Conservation (phyloP, 2,113 vertebrate species). For the mouse (Mus musculus) region DNA sequence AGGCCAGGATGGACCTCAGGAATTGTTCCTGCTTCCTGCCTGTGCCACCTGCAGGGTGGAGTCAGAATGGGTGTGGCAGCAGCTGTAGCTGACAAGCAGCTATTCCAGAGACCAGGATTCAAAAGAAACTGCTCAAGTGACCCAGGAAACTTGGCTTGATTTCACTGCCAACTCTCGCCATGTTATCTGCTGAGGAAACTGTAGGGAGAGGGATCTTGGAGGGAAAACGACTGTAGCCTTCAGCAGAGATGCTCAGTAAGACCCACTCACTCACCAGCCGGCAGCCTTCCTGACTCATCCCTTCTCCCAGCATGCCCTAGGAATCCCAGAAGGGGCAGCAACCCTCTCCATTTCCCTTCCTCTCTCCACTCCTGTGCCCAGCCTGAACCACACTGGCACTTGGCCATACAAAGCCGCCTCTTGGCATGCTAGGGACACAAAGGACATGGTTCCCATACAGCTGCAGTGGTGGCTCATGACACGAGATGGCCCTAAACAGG, state of each 20-base stretch:
- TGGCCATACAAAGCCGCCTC: background rate
- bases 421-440: background rate
- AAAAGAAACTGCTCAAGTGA: background rate
- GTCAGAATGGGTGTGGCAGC: background rate
- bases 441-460: background rate
- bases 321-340: background rate
- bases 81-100: background rate
- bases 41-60: background rate
- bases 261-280: background rate
- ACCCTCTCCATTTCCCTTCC: background rate
- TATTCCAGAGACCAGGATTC: background rate
- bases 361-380: background rate
- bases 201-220: background rate
- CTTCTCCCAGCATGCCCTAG: background rate
- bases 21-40: background rate
- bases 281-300: background rate
- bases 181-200: background rate
- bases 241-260: background rate
- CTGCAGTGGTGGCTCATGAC: background rate
- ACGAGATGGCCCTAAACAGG: background rate
- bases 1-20: background rate
- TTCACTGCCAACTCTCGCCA: fast-evolving
- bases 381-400: background rate
- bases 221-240: background rate
- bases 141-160: background rate